Evolutionary conservation across 2,888 invertebrate genomes (phyloP), one percentile per base, ranked within the genome.

Genomic region (Dicyrtoma fusca): DNA sequence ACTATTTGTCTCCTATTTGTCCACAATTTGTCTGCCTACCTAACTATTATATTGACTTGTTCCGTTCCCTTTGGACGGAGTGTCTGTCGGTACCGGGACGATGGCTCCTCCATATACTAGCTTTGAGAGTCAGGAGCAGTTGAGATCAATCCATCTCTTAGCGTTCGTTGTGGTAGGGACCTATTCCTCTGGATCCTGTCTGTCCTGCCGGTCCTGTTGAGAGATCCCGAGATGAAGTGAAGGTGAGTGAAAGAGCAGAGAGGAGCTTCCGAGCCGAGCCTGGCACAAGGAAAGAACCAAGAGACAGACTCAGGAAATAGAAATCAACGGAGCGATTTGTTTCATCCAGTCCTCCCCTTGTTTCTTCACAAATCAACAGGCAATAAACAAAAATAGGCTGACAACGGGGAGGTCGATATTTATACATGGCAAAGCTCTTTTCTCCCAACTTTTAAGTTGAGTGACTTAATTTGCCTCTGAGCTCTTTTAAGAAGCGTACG

Each of bases 351-450:
- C 55, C 57, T 65, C 71, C 68, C 66, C 73, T 65, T 65, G 71
- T 75, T 69, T 74, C 69, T 71, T 68, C 65, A 77, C 73, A 76
- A 78, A 80, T 80, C 80, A 80, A 78, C 79, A 78, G 79, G 79
- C 80, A 80, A 80, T 80, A 80, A 80, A 78, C 75, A 69, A 77
- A 71, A 75, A 62, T 62, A 61, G 49, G 21, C 69, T 59, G 68
- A 57, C 68, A 68, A 57, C 55, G 57, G 57, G 68, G 68, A 68
- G 68, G 68, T 68, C 68, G 65, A 65, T 65, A 65, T 65, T 65
- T 65, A 51, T 65, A 65, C 51, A 65, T 26, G 47, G 34, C 17
- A 59, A 26, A 59, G 49, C 63, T 47, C 34, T 61, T 61, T 42
- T 25, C 23, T 55, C 25, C 21, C 21, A 55, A 55, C 55, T 59